phyloP scores from a whole-genome alignment of 23 tunicate species.

The Ciona savignyi region DNA sequence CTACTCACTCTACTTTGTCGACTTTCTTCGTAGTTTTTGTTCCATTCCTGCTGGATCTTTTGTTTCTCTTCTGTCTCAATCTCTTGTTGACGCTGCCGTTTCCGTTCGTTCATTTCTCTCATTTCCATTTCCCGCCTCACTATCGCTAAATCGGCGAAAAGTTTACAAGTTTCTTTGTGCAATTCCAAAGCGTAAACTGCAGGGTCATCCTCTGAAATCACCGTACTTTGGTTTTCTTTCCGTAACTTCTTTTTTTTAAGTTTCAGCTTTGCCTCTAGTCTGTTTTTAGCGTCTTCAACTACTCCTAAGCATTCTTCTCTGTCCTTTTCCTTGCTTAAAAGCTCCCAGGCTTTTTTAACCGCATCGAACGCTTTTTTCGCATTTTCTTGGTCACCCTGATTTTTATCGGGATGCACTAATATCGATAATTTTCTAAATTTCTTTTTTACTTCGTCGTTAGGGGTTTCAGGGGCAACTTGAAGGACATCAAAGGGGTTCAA shows the following conservation, averaged over 20 bases:
- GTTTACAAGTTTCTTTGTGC: slow-evolving; percentile 94
- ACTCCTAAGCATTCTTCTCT: slow-evolving; percentile 73
- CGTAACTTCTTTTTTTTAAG: slow-evolving; percentile 61
- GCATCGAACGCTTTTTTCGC: slow-evolving; percentile 96
- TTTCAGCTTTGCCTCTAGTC: slow-evolving; percentile 68
- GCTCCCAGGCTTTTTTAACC: slow-evolving; percentile 96
- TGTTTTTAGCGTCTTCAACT: slow-evolving; percentile 93
- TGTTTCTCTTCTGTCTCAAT: slow-evolving; percentile 70
- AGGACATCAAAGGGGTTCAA: slow-evolving; percentile 97
- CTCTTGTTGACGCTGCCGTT: slow-evolving; percentile 85
- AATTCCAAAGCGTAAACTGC: slow-evolving; percentile 56
- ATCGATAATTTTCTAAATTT: slow-evolving; percentile 91
- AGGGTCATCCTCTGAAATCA: slow-evolving; percentile 78
- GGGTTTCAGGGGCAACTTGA: slow-evolving; percentile 75
- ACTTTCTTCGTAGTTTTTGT: slow-evolving; percentile 93
- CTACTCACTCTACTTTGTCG: slow-evolving; percentile 84
- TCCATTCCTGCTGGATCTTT: slow-evolving; percentile 90
- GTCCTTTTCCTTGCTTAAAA: slow-evolving; percentile 66
- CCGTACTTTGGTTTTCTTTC: slow-evolving; percentile 45
- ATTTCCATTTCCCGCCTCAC: slow-evolving; percentile 90
- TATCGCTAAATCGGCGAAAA: slow-evolving; percentile 91
- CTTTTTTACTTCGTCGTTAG: slow-evolving; percentile 66
- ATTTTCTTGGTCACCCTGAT: slow-evolving; percentile 64
- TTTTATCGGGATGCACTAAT: slow-evolving; percentile 98
- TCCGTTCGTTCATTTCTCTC: slow-evolving; percentile 88